phyloP scores from a whole-genome alignment of 2,797 vertebrate species.

The Macroramphosus scolopax region DNA sequence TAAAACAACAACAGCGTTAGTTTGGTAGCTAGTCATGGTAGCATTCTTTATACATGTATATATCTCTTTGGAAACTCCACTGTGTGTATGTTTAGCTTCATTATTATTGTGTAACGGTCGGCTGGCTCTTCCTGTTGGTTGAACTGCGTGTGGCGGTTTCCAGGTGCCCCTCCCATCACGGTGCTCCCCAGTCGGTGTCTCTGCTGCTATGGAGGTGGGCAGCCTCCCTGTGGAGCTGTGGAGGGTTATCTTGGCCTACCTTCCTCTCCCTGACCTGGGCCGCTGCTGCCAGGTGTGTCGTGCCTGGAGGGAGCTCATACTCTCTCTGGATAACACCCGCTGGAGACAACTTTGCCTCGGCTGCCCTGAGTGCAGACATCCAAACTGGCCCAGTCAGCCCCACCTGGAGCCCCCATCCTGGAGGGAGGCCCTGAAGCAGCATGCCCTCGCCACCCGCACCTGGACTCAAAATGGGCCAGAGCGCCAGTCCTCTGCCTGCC shows the following conservation, averaged over 20 bases:
- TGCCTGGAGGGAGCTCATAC: constrained; percentile 85
- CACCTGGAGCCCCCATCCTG: constrained; percentile 82
- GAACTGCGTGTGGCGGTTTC: no score
- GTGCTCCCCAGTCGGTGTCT: constrained; percentile 36
- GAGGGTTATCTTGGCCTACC: constrained; percentile 86
- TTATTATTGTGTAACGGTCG: no score
- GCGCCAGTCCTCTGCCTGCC: constrained; percentile 82
- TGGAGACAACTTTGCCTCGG: constrained; percentile 89
- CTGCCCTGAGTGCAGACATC: constrained; percentile 83
- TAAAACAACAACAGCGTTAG: no score
- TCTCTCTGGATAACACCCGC: constrained; percentile 89
- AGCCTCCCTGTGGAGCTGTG: constrained; percentile 85
- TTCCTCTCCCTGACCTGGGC: constrained; percentile 85
- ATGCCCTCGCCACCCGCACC: constrained; percentile 82
- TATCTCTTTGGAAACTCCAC: no score
- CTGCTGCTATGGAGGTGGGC: constrained; percentile 79
- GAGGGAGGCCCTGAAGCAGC: constrained; percentile 87
- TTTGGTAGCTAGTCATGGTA: no score
- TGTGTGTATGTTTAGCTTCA: no score
- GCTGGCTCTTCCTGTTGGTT: no score
- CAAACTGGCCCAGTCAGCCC: constrained; percentile 88
- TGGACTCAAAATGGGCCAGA: constrained; percentile 84
- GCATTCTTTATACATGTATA: no score
- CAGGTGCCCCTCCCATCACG: constrained; percentile 37
- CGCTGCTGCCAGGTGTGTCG: constrained; percentile 88